phyloP scores from a whole-genome alignment of 2,888 invertebrate genomes.

The Stenodema calcarata region DNA sequence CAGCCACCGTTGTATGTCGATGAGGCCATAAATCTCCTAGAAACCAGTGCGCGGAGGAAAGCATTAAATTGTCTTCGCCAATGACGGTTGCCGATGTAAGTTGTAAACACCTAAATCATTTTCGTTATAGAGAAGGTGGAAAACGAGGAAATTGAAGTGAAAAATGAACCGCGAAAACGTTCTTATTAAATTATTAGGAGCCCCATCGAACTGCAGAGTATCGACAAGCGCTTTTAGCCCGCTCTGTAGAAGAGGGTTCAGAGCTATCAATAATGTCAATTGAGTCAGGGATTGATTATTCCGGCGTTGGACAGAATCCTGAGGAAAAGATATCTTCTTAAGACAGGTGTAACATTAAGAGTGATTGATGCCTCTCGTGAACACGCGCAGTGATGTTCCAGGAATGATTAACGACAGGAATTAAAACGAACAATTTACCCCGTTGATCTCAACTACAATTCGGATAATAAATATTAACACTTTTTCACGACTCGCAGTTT shows the following conservation, averaged over 20 bases:
- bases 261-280: constrained; percentile 31
- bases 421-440: constrained; percentile 25
- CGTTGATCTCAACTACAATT: neutral
- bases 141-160: neutral
- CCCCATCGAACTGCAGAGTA: neutral
- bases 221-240: neutral
- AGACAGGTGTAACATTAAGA: constrained; percentile 18
- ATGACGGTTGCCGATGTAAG: neutral
- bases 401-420: constrained; percentile 23
- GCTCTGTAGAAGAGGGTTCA: neutral
- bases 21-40: constrained; percentile 1
- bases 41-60: neutral
- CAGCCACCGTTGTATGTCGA: constrained; percentile 1
- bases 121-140: neutral
- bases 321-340: neutral
- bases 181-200: constrained; percentile 9
- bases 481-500: neutral
- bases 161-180: constrained; percentile 14
- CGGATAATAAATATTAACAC: constrained; percentile 13
- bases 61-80: neutral
- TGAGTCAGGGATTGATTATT: neutral
- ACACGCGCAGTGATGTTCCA: neutral
- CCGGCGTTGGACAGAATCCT: neutral
- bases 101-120: neutral
- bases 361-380: neutral